These are phyloP conservation scores for Musca domestica DNA, from an alignment of 1,140 invertebrate species.

Conservation along the genomic window DNA sequence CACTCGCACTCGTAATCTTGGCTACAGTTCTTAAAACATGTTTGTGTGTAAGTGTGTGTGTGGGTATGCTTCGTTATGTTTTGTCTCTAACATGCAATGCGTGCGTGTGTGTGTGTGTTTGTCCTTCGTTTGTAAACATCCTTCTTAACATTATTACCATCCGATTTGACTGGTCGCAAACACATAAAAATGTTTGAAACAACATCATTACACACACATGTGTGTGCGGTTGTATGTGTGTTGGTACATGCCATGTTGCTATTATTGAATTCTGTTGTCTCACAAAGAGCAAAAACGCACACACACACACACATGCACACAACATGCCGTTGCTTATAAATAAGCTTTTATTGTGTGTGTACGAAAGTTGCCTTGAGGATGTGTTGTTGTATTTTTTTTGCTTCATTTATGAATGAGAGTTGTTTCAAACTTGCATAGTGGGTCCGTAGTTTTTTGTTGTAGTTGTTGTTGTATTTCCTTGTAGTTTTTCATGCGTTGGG, in stretches of 20 bases:
- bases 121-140: background rate
- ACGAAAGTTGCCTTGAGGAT: background rate
- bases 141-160: too few species aligned
- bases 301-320: constrained; percentile 4
- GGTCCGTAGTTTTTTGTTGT: background rate
- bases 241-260: too few species aligned
- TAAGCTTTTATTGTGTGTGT: too few species aligned
- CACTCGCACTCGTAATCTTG: too few species aligned
- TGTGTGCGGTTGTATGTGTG: too few species aligned
- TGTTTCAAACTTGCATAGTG: constrained; percentile 3
- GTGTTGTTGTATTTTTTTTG: background rate
- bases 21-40: too few species aligned
- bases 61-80: background rate
- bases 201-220: too few species aligned
- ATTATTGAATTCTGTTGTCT: too few species aligned
- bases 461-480: constrained; percentile 3
- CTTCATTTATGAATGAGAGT: constrained; percentile 6
- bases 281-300: background rate
- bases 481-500: constrained; percentile 1
- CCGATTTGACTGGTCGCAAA: too few species aligned
- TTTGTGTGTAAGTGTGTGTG: background rate
- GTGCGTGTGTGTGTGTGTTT: background rate
- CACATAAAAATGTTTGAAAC: too few species aligned
- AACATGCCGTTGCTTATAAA: too few species aligned
- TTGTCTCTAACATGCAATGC: background rate